Conservation (phyloP, 2,888 invertebrate species). For the Pseudococcus viburni region DNA sequence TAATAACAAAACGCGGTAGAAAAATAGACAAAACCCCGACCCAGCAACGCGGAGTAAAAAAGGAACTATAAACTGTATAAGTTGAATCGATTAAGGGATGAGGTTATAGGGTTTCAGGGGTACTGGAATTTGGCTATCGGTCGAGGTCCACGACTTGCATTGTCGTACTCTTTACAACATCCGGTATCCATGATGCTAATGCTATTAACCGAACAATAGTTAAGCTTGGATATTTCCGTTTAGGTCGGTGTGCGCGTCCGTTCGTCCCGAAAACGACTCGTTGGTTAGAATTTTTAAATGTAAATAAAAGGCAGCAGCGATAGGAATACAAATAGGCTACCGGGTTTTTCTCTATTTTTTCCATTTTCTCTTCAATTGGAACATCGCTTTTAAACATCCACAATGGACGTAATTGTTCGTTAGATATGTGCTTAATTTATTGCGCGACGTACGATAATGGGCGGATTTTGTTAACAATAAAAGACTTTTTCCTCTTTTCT, state of each 20-base stretch:
- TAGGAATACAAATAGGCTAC: conserved; percentile 66
- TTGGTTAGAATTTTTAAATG: conserved; percentile 64
- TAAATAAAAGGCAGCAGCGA: conserved; percentile 65
- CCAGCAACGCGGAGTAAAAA: background rate
- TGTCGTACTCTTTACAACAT: conserved; percentile 66
- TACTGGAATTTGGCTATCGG: conserved; percentile 64
- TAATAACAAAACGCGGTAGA: background rate
- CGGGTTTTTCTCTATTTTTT: conserved; percentile 60
- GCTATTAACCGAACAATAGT: conserved; percentile 63
- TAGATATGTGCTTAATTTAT: conserved; percentile 66
- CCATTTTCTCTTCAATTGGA: conserved; percentile 65
- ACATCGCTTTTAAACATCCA: conserved; percentile 66
- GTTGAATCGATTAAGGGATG: conserved; percentile 33
- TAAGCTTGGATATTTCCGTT: conserved; percentile 66
- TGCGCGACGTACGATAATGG: conserved; percentile 66
- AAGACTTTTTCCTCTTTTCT: conserved; percentile 53
- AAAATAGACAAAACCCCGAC: background rate
- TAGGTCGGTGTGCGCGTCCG: conserved; percentile 61
- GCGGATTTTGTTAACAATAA: conserved; percentile 65
- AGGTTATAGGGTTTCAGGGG: conserved; percentile 51
- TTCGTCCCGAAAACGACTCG: conserved; percentile 64
- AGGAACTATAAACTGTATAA: conserved; percentile 54
- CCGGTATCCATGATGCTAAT: conserved; percentile 64
- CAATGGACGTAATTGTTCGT: conserved; percentile 66
- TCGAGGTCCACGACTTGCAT: conserved; percentile 62